Percentiles rank a stretch among this genome's conserved stretches.
Evolutionary conservation across 2,888 invertebrate genomes (phyloP).

Genomic region (Notodonta dromedarius): DNA sequence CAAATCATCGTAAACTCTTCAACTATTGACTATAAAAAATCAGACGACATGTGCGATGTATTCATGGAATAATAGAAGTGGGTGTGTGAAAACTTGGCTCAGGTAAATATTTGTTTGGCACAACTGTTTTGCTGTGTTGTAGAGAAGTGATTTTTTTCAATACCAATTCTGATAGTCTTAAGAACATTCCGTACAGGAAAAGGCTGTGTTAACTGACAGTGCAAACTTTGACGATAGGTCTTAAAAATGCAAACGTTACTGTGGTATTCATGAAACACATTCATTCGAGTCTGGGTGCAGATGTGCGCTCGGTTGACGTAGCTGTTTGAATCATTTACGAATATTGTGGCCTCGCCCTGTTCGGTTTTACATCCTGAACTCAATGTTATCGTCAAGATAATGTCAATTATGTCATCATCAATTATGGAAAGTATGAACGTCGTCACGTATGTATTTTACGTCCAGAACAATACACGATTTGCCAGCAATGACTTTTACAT

Average conservation of each 20-base stretch:
- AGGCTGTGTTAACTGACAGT: neutral
- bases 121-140: neutral
- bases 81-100: neutral
- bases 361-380: neutral
- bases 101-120: neutral
- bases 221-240: constrained; percentile 8
- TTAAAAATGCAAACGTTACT: constrained; percentile 27
- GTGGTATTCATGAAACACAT: constrained; percentile 28
- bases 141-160: too few species aligned
- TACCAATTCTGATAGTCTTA: too few species aligned
- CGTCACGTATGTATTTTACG: neutral
- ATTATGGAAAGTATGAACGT: neutral
- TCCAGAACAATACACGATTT: too few species aligned
- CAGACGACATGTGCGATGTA: neutral
- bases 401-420: constrained; percentile 1
- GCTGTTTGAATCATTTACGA: constrained; percentile 19
- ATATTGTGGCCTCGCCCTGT: neutral
- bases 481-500: too few species aligned
- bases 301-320: constrained; percentile 20
- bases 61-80: neutral
- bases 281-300: constrained; percentile 9
- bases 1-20: constrained; percentile 16
- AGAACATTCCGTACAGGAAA: too few species aligned
- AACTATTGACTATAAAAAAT: neutral
- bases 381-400: neutral